Conservation (phyloP, 2,113 vertebrate species). For the Cinclus mexicanus region DNA sequence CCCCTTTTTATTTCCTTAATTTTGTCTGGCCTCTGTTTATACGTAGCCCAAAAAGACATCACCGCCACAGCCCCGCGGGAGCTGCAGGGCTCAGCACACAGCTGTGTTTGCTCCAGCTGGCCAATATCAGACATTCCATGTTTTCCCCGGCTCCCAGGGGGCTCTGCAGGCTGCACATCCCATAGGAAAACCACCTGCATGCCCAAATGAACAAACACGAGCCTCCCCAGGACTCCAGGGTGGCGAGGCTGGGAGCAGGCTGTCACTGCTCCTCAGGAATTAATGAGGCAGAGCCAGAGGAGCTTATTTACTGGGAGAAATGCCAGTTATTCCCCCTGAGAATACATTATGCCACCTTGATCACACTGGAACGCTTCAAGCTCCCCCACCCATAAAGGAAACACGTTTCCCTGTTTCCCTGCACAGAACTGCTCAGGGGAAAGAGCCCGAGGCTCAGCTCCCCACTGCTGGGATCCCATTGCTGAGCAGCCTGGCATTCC, state of each 20-base stretch:
- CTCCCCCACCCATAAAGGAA: background rate
- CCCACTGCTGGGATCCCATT: background rate
- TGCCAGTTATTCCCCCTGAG: background rate
- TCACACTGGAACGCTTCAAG: background rate
- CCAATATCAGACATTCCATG: background rate
- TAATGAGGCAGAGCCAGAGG: background rate
- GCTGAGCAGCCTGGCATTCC: slow-evolving; percentile 34
- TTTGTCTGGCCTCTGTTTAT: background rate
- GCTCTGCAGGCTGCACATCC: background rate
- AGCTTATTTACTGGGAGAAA: background rate
- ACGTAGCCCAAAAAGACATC: background rate
- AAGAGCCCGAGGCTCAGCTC: background rate
- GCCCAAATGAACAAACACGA: background rate
- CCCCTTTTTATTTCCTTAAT: background rate
- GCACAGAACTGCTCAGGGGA: background rate
- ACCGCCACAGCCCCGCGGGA: background rate
- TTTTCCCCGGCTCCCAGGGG: background rate
- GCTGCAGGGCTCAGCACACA: background rate
- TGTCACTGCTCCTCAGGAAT: background rate
- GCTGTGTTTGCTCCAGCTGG: background rate
- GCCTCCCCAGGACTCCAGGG: background rate
- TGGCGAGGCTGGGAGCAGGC: background rate
- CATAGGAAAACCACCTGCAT: background rate
- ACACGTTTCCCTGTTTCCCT: rapidly evolving
- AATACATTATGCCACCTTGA: background rate